Evolutionary conservation across 2,113 vertebrate species (phyloP), one percentile per base, ranked within the genome.

Genomic region (Hyperoodon ampullatus): DNA sequence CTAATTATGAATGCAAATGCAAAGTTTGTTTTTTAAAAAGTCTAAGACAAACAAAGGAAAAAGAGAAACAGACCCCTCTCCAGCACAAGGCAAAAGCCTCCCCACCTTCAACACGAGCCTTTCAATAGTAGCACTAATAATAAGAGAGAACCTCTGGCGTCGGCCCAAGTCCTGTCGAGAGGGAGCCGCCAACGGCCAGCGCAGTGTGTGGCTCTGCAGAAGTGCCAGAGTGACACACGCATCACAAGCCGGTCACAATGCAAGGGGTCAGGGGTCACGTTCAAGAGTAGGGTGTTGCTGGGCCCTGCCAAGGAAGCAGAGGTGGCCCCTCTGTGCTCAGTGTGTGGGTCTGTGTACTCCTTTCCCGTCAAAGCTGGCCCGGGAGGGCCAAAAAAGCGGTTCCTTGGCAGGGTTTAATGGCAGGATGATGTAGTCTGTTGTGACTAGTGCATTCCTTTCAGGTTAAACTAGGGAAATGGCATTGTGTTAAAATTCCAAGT

Each of bases 401-500:
- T 99, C 99, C 98, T 99, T 99, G 99, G 98, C 99, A 98, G 98
- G 96, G 97, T 97, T 98, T 99, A 98, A 99, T 98, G 98, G 98
- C 98, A 98, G 99, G 98, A 98, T 98, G 99, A 99, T 99, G 98
- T 99, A 99, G 99, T 99, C 98, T 99, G 98, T 99, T 99, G 99
- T 99, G 99, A 99, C 99, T 99, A 98, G 98, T 98, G 98, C 99
- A 99, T 99, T 99, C 99, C 98, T 99, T 99, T 99, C 98, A 99
- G 98, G 99, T 99, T 99, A 99, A 99, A 98, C 98, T 99, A 99
- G 98, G 99, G 99, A 98, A 99, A 99, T 99, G 98, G 98, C 99
- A 99, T 99, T 99, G 99, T 99, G 99, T 99, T 99, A 99, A 98
- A 98, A 99, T 99, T 99, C 99, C 99, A 99, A 99, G 99, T 99